Evolutionary conservation across 2,113 vertebrate genomes (phyloP).

Genomic region (Onychostruthus taczanowskii): DNA sequence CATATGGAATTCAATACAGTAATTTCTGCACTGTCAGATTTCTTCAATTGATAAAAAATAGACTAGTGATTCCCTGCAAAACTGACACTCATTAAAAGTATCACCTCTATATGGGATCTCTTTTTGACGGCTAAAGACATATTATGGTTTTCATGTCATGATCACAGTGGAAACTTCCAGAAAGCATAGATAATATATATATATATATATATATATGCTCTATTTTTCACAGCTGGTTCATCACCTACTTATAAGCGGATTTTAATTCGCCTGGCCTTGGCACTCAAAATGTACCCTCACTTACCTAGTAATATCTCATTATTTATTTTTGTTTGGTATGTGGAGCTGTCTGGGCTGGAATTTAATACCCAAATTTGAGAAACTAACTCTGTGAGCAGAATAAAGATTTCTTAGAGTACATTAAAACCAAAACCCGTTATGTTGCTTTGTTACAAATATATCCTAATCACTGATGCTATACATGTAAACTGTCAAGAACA

Average conservation of each 20-base stretch:
- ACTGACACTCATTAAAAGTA: not conserved
- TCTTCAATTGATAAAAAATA: not conserved
- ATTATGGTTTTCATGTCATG: not conserved
- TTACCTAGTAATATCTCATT: not conserved
- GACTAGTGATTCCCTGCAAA: not conserved
- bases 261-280: not conserved
- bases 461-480: not conserved
- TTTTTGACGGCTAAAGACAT: not conserved
- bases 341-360: not conserved
- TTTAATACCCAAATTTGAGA: not conserved
- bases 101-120: fast-evolving
- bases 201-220: not conserved
- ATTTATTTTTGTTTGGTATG: not conserved
- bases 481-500: not conserved
- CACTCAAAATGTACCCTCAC: not conserved
- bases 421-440: not conserved
- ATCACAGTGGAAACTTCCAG: not conserved
- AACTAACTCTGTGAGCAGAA: not conserved
- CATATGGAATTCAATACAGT: not conserved
- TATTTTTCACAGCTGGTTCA: not conserved
- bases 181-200: not conserved
- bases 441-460: not conserved
- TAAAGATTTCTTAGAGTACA: not conserved
- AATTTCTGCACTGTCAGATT: not conserved
- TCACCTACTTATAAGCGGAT: not conserved